Conservation (phyloP, 2,113 vertebrate genomes). For the Aptenodytes forsteri region DNA sequence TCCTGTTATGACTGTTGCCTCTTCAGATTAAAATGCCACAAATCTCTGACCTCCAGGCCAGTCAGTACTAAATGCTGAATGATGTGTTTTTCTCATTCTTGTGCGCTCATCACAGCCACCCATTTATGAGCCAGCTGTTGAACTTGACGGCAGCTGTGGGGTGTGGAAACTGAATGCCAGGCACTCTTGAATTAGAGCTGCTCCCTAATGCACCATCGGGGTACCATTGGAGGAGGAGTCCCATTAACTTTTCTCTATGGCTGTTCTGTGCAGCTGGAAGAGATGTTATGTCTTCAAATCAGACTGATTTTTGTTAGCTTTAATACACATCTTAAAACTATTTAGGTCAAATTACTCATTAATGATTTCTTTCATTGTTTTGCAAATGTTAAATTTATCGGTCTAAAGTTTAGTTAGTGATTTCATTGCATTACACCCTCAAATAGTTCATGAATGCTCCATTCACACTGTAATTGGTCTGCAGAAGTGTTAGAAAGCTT, state of each 20-base stretch:
- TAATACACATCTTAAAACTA: background rate
- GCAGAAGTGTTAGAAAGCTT: background rate
- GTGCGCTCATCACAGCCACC: slow-evolving; percentile 21
- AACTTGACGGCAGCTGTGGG: slow-evolving; percentile 67
- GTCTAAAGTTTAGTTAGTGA: background rate
- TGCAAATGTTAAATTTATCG: background rate
- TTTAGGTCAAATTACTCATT: background rate
- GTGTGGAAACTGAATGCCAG: slow-evolving; percentile 59
- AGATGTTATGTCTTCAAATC: background rate
- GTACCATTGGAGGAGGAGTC: slow-evolving; percentile 32
- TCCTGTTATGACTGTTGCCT: background rate
- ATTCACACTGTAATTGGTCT: background rate
- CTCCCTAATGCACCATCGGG: background rate
- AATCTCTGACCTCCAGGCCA: slow-evolving; percentile 8
- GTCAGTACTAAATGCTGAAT: slow-evolving; percentile 51
- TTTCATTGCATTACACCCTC: background rate
- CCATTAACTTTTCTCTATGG: slow-evolving; percentile 36
- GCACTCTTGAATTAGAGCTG: slow-evolving; percentile 53
- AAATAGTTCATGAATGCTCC: background rate
- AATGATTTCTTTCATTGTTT: background rate
- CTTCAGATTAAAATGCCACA: slow-evolving; percentile 34
- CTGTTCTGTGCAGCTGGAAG: slow-evolving; percentile 33
- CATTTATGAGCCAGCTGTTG: slow-evolving; percentile 77
- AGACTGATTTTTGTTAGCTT: slow-evolving; percentile 19
- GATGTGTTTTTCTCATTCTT: slow-evolving; percentile 58